Evolutionary conservation across 1,140 invertebrate species (phyloP).

Genomic region (Eupristina koningsbergeri): DNA sequence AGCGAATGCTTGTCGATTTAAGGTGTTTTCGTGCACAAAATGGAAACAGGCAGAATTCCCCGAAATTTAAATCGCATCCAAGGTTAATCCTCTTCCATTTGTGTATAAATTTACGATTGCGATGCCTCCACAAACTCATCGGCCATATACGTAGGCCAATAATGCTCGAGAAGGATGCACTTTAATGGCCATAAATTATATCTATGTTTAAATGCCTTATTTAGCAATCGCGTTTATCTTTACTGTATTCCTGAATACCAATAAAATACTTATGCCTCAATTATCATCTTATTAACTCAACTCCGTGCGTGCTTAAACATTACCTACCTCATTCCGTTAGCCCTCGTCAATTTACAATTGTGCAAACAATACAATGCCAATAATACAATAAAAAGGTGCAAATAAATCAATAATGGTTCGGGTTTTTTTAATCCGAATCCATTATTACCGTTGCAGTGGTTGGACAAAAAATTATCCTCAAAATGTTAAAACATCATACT

Average conservation of each 20-base stretch:
- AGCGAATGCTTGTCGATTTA: neutral
- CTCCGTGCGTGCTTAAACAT: too few relatives aligned
- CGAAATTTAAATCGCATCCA: slow-evolving; percentile 12
- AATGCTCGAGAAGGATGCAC: neutral
- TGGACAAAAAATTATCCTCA: neutral
- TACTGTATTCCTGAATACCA: too few relatives aligned
- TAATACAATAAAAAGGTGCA: too few relatives aligned
- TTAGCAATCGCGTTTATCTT: neutral
- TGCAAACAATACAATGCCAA: too few relatives aligned
- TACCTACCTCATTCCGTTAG: too few relatives aligned
- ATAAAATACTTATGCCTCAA: too few relatives aligned
- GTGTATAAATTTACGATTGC: neutral
- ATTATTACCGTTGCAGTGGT: neutral
- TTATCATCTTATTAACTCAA: too few relatives aligned
- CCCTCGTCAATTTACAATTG: too few relatives aligned
- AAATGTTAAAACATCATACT: too few relatives aligned
- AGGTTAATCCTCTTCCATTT: neutral
- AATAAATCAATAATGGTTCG: too few relatives aligned
- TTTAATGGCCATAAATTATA: neutral
- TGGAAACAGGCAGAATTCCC: slow-evolving; percentile 2
- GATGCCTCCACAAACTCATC: neutral
- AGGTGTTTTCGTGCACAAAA: slow-evolving; percentile 7
- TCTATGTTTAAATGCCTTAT: neutral
- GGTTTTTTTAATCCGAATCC: too few relatives aligned
- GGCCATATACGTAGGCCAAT: neutral